A percentile compares a stretch with the other conserved stretches of the same genome.
Conservation (phyloP, 2,888 invertebrate genomes). For the Nomada hirtipes region DNA sequence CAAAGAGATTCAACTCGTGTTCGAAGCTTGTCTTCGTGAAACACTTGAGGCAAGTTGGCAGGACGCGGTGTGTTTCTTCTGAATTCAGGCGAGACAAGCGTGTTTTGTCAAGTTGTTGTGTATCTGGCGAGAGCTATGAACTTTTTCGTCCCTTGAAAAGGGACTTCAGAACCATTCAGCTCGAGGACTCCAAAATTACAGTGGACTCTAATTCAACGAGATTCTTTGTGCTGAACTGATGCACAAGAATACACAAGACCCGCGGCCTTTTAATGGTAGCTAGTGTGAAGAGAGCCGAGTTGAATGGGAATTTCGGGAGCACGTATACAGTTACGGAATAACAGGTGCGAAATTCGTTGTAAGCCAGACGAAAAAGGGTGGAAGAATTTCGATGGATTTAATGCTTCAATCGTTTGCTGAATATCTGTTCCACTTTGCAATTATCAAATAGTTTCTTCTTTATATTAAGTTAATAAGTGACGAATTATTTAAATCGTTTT, state of each 20-base stretch:
- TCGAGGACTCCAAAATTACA: conserved; percentile 35
- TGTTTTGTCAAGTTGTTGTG: conserved; percentile 38
- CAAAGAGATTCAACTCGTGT: background rate
- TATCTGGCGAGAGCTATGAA: conserved; percentile 6
- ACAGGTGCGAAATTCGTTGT: no score
- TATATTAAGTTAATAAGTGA: no score
- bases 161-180: conserved; percentile 22
- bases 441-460: no score
- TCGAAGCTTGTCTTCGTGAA: background rate
- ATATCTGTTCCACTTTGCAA: no score
- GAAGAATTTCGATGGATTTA: no score
- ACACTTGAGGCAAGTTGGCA: conserved; percentile 20
- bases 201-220: conserved; percentile 42
- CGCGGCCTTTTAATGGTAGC: background rate
- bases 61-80: conserved; percentile 5
- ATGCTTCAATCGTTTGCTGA: no score
- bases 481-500: no score
- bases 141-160: conserved; percentile 30
- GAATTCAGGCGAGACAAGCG: conserved; percentile 32
- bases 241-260: conserved; percentile 27
- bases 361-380: no score
- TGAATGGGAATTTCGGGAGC: background rate
- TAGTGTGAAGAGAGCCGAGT: conserved; percentile 8
- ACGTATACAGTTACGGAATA: no score
- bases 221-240: conserved; percentile 45